phyloP scores from a whole-genome alignment of 2,797 vertebrate genomes.

The Myoxocephalus aenaeus region DNA sequence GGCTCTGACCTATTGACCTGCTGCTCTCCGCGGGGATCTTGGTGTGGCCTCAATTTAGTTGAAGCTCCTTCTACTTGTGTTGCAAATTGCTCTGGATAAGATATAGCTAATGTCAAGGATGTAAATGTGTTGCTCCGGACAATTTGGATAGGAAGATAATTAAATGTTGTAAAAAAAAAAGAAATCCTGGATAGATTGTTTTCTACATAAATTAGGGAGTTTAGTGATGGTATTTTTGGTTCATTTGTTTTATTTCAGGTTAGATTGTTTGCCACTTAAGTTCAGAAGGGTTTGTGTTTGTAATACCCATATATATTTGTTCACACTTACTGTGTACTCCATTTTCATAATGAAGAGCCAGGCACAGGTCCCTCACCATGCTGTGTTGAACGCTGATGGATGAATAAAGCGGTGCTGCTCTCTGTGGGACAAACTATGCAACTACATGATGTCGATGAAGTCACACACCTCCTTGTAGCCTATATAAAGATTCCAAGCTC shows the following conservation, averaged over 20 bases:
- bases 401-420: slow-evolving; percentile 53
- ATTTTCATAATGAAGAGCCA: not conserved
- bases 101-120: not conserved
- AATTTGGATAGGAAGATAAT: not conserved
- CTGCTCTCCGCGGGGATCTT: not conserved
- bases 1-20: not conserved
- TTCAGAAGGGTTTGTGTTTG: not conserved
- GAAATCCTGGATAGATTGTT: no score
- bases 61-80: not conserved
- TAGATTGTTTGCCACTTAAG: not conserved
- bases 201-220: not conserved
- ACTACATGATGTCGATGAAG: slow-evolving; percentile 14
- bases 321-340: not conserved
- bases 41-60: not conserved
- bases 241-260: not conserved
- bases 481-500: not conserved
- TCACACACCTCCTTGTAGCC: not conserved
- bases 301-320: not conserved
- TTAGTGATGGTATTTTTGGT: not conserved
- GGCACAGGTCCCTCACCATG: not conserved
- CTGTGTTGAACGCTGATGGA: not conserved
- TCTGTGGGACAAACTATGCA: slow-evolving; percentile 53
- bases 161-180: not conserved
- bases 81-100: not conserved
- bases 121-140: not conserved